Base-by-base conservation (phyloP, 2,797 vertebrate genomes). In the Synanceia verrucosa region DNA sequence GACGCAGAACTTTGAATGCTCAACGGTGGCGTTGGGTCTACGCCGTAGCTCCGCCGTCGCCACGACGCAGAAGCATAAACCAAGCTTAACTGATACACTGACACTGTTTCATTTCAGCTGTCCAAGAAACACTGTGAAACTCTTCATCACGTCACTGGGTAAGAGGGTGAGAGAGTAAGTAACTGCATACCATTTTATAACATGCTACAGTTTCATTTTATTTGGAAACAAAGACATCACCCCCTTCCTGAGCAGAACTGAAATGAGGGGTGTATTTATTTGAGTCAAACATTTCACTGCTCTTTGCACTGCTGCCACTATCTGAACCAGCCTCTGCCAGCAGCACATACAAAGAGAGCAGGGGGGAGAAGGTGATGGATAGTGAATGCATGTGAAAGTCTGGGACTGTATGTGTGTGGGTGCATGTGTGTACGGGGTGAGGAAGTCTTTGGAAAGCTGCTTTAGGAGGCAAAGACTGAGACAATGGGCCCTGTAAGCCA, bases 401-500 rank as follows among this genome's bases (percentile, higher is more conserved):
- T 67, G 65, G n/a, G n/a, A 18, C 58, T 55, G 1, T 19, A 2
- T 48, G 11, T 59, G 26, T 63, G 23, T 41, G 37, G 18, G 48
- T 29, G 29, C 24, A 23, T 53, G 21, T 12, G 59, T 59, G 66
- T 58, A 18, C 26, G 23, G 43, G 34, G 39, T 51, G 60, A 74
- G 59, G 75, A 78, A 71, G 76, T 72, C 71, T 73, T 52, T 76
- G 79, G 53, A 90, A 86, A 90, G 87, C 89, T 76, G 79, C 84
- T 89, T n/a, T 82, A 86, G 76, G 62, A 78, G 70, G 74, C 70
- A 64, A 60, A 48, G 81, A 81, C 76, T 74, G 81, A 89, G 82
- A 90, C 88, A 90, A 90, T 82, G 72, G 69, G 46, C 50, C 59
- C 64, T 59, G 51, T 83, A 85, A 89, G 65, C 76, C 78, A 86